Conservation (phyloP, 2,113 vertebrate species). For the Lagopus muta region DNA sequence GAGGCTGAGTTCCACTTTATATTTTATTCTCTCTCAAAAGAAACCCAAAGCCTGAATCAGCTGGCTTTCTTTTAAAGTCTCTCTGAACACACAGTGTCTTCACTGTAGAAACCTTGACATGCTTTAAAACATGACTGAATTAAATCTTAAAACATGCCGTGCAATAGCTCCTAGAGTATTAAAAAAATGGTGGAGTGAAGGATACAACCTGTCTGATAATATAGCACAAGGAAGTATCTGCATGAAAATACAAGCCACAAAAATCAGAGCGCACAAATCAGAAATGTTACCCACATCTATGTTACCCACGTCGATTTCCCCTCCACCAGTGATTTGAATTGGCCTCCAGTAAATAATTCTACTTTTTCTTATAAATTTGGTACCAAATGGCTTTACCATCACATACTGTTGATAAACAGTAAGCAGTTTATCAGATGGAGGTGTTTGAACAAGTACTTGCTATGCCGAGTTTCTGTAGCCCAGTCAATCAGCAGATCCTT, state of each 20-base stretch:
- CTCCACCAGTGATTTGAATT: not conserved
- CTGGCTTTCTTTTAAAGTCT: constrained; percentile 6
- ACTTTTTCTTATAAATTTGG: not conserved
- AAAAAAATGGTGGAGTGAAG: not conserved
- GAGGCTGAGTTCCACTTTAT: constrained; percentile 8
- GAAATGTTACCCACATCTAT: not conserved
- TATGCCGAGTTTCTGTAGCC: not conserved
- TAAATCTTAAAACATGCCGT: not conserved
- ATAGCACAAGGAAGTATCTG: not conserved
- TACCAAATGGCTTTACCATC: not conserved
- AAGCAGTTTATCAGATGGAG: not conserved
- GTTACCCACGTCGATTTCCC: not conserved
- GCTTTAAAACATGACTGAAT: not conserved
- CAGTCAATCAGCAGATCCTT: not conserved
- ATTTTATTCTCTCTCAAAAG: constrained; percentile 9
- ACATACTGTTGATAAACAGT: not conserved
- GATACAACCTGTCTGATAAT: not conserved
- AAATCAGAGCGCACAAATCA: not conserved
- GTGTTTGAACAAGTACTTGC: not conserved
- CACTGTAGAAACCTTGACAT: not conserved
- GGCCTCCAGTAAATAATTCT: not conserved
- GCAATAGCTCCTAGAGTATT: not conserved
- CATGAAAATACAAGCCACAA: not conserved
- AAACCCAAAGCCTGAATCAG: not conserved
- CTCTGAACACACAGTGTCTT: not conserved